A percentile compares a stretch with the other conserved stretches of the same genome.
These are phyloP conservation scores for Acestrorhynchus altus DNA, from an alignment of 2,797 vertebrate genomes.

Conservation along the genomic window DNA sequence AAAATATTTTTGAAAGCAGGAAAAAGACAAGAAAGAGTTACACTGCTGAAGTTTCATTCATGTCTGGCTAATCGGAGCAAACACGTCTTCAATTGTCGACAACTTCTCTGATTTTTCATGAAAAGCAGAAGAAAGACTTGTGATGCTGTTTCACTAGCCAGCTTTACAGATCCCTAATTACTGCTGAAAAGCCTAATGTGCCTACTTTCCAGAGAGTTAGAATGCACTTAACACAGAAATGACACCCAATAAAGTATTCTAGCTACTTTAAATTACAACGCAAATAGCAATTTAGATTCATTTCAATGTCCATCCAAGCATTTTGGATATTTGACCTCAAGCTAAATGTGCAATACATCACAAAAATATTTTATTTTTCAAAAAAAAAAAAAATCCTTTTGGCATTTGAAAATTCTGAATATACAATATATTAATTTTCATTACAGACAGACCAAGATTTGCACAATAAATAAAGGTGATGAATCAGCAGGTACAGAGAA, in stretches of 20 bases:
- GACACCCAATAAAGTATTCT: slow-evolving; percentile 41
- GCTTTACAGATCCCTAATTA: slow-evolving; percentile 16
- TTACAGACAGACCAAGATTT: slow-evolving; percentile 53
- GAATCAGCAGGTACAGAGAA: slow-evolving; percentile 58
- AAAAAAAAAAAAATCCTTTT: slow-evolving; percentile 57
- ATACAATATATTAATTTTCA: slow-evolving; percentile 62
- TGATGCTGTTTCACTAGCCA: not conserved
- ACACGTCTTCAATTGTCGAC: slow-evolving; percentile 30
- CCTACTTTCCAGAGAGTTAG: not conserved
- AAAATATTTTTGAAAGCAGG: slow-evolving; percentile 17
- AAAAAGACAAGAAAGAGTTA: slow-evolving; percentile 41
- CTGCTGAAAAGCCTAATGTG: slow-evolving; percentile 24
- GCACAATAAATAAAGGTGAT: slow-evolving; percentile 66
- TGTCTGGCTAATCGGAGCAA: slow-evolving; percentile 42
- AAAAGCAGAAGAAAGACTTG: slow-evolving; percentile 15
- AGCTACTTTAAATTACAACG: slow-evolving; percentile 52
- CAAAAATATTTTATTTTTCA: slow-evolving; percentile 63
- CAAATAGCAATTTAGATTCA: slow-evolving; percentile 49
- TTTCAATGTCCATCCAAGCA: slow-evolving; percentile 38
- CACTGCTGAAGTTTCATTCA: slow-evolving; percentile 53
- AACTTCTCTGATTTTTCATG: slow-evolving; percentile 29
- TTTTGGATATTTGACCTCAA: slow-evolving; percentile 30
- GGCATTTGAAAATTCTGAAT: slow-evolving; percentile 58
- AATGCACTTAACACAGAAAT: slow-evolving; percentile 34
- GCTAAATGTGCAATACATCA: slow-evolving; percentile 57